A percentile compares a stretch with the other conserved stretches of the same genome.
These are phyloP conservation scores for Drosophila mojavensis DNA, from an alignment of 1,140 invertebrate genomes.

Conservation along the genomic window DNA sequence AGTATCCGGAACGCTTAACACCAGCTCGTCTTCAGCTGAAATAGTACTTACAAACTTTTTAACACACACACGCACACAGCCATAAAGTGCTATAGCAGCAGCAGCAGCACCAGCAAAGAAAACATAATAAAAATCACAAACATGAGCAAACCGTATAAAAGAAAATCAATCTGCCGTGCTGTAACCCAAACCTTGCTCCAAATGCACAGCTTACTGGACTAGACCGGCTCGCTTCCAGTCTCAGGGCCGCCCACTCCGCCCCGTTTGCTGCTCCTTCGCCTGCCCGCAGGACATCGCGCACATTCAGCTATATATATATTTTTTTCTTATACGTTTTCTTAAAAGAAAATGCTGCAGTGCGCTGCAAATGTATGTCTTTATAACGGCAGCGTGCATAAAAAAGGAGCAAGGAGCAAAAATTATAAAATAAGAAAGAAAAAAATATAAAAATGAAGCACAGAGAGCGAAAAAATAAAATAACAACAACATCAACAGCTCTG, in stretches of 20 bases:
- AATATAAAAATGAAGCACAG: conserved; percentile 4
- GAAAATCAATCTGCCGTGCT: conserved; percentile 69
- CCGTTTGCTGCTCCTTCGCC: background rate
- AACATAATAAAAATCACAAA: conserved; percentile 73
- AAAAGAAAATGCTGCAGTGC: conserved; percentile 78
- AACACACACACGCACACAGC: conserved; percentile 6
- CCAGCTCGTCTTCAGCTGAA: conserved; percentile 27
- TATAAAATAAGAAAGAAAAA: conserved; percentile 68
- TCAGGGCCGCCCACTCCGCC: background rate
- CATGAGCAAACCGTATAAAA: conserved; percentile 66
- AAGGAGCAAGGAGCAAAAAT: conserved; percentile 62
- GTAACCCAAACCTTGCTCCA: conserved; percentile 12
- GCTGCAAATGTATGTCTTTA: conserved; percentile 78
- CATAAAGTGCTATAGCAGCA: conserved; percentile 20
- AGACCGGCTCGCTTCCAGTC: background rate
- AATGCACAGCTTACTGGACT: conserved; percentile 2
- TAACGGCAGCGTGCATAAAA: conserved; percentile 73
- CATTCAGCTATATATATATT: conserved; percentile 78
- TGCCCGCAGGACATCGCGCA: conserved; percentile 61
- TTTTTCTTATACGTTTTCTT: conserved; percentile 62
- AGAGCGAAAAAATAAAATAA: conserved; percentile 25
- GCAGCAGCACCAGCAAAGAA: conserved; percentile 31
- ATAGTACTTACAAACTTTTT: conserved; percentile 41
- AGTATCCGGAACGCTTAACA: conserved; percentile 20
- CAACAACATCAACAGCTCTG: conserved; percentile 54